These are phyloP conservation scores for Phylloscopus collybita DNA, from an alignment of 2,797 vertebrate genomes.

Conservation along the genomic window DNA sequence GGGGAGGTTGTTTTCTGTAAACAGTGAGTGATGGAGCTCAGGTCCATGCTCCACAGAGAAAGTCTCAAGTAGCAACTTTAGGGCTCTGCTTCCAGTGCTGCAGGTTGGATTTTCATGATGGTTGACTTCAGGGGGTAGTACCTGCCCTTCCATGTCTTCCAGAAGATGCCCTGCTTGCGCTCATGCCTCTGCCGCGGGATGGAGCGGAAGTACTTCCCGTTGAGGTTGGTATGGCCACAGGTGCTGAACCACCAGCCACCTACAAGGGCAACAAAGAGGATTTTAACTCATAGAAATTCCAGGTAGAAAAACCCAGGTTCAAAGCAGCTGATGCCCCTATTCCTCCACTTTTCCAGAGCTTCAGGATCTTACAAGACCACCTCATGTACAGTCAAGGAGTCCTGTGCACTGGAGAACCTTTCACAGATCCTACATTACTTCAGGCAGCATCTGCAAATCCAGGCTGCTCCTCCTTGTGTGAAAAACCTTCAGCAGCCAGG, in stretches of 20 bases:
- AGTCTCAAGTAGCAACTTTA: conserved; percentile 47
- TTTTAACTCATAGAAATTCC: neutral
- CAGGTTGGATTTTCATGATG: conserved; percentile 87
- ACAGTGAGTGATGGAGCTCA: conserved; percentile 40
- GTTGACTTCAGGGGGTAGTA: conserved; percentile 92
- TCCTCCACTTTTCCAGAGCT: neutral
- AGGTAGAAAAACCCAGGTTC: neutral
- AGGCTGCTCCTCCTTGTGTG: neutral
- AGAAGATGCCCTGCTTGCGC: conserved; percentile 94
- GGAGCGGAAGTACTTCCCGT: conserved; percentile 90
- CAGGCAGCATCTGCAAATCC: neutral
- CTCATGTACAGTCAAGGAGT: neutral
- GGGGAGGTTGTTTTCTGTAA: conserved; percentile 42
- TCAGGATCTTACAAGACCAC: neutral
- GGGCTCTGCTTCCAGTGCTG: conserved; percentile 50
- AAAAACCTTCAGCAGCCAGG: neutral
- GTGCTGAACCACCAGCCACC: conserved; percentile 98
- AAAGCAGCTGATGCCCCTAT: neutral
- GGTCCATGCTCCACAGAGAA: neutral
- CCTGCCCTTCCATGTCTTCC: conserved; percentile 96
- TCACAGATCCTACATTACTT: neutral
- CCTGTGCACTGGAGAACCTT: neutral
- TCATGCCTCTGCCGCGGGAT: conserved; percentile 89
- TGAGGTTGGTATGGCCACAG: conserved; percentile 92
- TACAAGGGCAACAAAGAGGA: conserved; percentile 34